Percentiles rank a stretch among this genome's conserved stretches.
Conservation (phyloP, 2,797 vertebrate genomes). For the Notolepis coatsorum region DNA sequence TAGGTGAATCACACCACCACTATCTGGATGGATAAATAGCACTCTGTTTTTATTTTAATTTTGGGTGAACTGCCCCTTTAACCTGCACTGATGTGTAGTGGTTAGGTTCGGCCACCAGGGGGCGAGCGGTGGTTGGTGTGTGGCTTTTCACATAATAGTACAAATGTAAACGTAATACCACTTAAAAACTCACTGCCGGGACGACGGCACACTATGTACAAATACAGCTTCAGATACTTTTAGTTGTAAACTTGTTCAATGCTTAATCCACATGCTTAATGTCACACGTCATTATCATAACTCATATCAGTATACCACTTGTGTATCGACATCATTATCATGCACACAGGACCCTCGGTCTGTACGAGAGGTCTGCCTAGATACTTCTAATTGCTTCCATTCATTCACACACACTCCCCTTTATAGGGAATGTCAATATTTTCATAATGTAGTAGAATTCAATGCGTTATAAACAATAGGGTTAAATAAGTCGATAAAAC, state of each 20-base stretch:
- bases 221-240: conserved; percentile 48
- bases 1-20: too few species aligned
- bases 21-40: too few species aligned
- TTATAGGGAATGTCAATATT: conserved; percentile 42
- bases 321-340: conserved; percentile 12
- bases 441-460: conserved; percentile 24
- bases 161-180: too few species aligned
- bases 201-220: conserved; percentile 66
- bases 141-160: neutral
- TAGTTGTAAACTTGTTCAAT: conserved; percentile 56
- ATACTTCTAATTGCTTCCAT: neutral
- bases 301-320: conserved; percentile 50
- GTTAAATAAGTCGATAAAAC: conserved; percentile 16
- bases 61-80: neutral
- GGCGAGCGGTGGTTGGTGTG: conserved; percentile 36
- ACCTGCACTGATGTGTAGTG: conserved; percentile 33
- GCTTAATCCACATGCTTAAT: conserved; percentile 60
- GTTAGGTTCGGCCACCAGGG: conserved; percentile 46
- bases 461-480: conserved; percentile 2
- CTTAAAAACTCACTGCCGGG: conserved; percentile 32
- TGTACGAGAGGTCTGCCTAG: conserved; percentile 10
- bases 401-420: conserved; percentile 14
- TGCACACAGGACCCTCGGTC: conserved; percentile 26
- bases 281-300: conserved; percentile 33
- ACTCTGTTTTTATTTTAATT: too few species aligned